Conservation (phyloP, 2,113 vertebrate genomes). For the Solenodon paradoxus region DNA sequence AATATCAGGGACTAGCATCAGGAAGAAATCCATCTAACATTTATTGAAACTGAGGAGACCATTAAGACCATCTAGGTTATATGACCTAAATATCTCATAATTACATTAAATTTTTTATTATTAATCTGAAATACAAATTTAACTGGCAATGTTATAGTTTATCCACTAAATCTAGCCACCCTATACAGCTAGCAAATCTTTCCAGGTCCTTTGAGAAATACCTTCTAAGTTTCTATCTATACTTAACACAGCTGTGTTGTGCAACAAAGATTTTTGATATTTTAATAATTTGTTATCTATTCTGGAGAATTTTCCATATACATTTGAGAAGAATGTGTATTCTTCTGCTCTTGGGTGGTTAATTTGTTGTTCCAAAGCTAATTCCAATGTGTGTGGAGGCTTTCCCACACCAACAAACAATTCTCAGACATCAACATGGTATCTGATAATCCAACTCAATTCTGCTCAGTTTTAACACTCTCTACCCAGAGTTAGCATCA, state of each 20-base stretch:
- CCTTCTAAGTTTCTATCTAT: neutral
- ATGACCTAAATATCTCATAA: neutral
- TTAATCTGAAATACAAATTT: neutral
- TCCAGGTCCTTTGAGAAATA: neutral
- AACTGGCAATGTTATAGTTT: neutral
- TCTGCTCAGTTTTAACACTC: too few relatives aligned
- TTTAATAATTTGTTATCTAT: neutral
- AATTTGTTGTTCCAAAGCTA: too few relatives aligned
- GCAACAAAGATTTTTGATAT: neutral
- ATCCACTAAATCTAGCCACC: neutral
- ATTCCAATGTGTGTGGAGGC: too few relatives aligned
- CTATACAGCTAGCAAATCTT: neutral
- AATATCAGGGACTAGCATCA: neutral
- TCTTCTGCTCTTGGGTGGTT: too few relatives aligned
- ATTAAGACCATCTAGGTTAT: neutral
- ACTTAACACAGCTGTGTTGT: neutral
- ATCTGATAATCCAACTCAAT: too few relatives aligned
- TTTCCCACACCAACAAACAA: too few relatives aligned
- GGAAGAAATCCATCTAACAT: neutral
- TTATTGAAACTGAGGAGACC: neutral
- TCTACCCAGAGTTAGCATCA: too few relatives aligned
- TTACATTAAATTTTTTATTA: neutral
- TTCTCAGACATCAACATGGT: too few relatives aligned
- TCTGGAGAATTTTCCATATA: neutral
- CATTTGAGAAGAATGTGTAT: neutral